These are phyloP conservation scores for Papilio dardanus DNA, from an alignment of 1,140 invertebrate genomes.

Conservation along the genomic window DNA sequence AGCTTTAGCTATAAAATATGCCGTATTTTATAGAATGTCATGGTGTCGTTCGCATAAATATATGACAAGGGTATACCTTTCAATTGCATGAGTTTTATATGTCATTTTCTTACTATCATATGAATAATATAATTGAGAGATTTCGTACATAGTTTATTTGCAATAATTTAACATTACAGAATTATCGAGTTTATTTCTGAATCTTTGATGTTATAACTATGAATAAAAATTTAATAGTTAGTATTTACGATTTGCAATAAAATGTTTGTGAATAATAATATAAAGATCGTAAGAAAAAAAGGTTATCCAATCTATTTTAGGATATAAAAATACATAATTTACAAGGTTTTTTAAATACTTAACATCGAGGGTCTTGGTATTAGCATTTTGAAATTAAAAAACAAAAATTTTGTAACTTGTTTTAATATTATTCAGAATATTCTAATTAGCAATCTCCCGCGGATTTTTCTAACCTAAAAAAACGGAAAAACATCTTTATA, in stretches of 20 bases:
- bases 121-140: too few species aligned
- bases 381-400: constrained; percentile 18
- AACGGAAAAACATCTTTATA: background rate
- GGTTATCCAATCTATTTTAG: background rate
- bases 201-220: background rate
- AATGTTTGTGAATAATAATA: background rate
- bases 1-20: too few species aligned
- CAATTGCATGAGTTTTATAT: background rate
- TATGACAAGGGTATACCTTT: background rate
- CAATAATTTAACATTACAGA: too few species aligned
- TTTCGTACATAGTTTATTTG: too few species aligned
- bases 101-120: background rate
- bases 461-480: background rate
- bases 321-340: background rate
- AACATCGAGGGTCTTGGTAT: background rate
- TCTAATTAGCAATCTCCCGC: constrained; percentile 6
- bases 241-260: background rate
- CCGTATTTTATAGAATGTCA: too few species aligned
- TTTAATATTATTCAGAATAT: constrained; percentile 10
- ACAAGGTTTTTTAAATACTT: background rate
- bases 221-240: background rate
- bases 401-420: constrained; percentile 2
- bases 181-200: too few species aligned
- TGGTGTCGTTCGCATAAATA: background rate
- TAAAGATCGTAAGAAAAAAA: too few species aligned